These are phyloP conservation scores for Papilio gigon DNA, from an alignment of 2,888 invertebrate genomes.

Conservation along the genomic window DNA sequence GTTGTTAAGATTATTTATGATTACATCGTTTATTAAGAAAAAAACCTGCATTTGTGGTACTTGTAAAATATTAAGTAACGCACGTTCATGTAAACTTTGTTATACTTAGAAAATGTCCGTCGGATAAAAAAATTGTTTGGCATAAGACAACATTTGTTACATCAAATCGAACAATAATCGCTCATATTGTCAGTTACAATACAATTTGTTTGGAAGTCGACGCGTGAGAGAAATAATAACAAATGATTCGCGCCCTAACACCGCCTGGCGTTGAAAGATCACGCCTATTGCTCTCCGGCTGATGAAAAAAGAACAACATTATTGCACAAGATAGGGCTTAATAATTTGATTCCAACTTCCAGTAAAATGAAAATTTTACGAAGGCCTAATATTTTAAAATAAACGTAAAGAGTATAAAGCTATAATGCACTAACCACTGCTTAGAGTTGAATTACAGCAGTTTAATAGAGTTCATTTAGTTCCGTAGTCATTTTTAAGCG, in stretches of 20 bases:
- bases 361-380: slow-evolving; percentile 11
- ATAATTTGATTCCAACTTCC: slow-evolving; percentile 32
- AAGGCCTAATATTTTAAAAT: background rate
- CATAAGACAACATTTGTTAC: slow-evolving; percentile 60
- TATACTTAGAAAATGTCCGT: slow-evolving; percentile 8
- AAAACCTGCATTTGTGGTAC: too few species aligned
- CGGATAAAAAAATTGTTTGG: slow-evolving; percentile 37
- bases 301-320: slow-evolving; percentile 72
- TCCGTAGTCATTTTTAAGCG: too few species aligned
- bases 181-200: slow-evolving; percentile 82
- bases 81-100: background rate
- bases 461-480: too few species aligned
- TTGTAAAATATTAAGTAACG: background rate
- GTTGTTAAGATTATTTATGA: background rate
- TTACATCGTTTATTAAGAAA: too few species aligned
- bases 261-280: slow-evolving; percentile 82
- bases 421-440: too few species aligned
- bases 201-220: slow-evolving; percentile 80
- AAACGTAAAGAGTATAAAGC: background rate
- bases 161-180: slow-evolving; percentile 79
- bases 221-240: slow-evolving; percentile 82
- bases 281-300: slow-evolving; percentile 78
- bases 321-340: slow-evolving; percentile 44
- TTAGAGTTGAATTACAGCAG: too few species aligned
- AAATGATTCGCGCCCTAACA: slow-evolving; percentile 81